phyloP scores from a whole-genome alignment of 2,797 vertebrate genomes.

The Sebastes kiyomatsui region DNA sequence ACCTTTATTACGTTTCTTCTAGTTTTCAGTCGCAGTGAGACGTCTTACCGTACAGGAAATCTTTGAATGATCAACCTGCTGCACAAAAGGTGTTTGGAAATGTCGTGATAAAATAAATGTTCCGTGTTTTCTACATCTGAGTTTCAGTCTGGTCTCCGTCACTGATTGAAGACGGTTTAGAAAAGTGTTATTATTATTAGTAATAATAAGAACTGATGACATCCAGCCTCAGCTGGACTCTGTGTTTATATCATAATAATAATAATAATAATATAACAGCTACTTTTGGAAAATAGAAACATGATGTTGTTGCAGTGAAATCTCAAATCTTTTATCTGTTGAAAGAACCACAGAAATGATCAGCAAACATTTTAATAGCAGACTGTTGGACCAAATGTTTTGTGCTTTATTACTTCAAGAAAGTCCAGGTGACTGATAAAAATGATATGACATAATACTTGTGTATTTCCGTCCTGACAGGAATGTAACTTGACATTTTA shows the following conservation, averaged over 20 bases:
- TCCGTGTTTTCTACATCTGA: not conserved
- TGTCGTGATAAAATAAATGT: slow-evolving; percentile 6
- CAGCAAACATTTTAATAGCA: not conserved
- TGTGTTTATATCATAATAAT: not conserved
- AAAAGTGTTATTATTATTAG: not conserved
- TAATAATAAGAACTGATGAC: not conserved
- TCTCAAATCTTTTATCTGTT: not conserved
- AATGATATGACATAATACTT: not conserved
- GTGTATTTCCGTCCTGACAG: no score
- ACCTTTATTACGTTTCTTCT: not conserved
- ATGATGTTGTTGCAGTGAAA: not conserved
- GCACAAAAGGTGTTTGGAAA: not conserved
- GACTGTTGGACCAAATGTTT: not conserved
- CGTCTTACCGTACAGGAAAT: not conserved
- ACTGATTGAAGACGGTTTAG: not conserved
- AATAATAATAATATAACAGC: not conserved
- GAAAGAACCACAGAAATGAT: not conserved
- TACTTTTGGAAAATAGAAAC: not conserved
- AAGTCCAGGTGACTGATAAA: not conserved
- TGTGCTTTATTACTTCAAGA: not conserved
- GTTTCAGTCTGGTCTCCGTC: not conserved
- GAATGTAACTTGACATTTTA: no score
- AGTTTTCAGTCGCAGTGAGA: not conserved
- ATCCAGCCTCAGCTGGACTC: not conserved
- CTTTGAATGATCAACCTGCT: not conserved